A percentile compares a stretch with the other conserved stretches of the same genome.
Evolutionary conservation across 1,140 invertebrate genomes (phyloP).

Genomic region (Calephelis virginiensis): DNA sequence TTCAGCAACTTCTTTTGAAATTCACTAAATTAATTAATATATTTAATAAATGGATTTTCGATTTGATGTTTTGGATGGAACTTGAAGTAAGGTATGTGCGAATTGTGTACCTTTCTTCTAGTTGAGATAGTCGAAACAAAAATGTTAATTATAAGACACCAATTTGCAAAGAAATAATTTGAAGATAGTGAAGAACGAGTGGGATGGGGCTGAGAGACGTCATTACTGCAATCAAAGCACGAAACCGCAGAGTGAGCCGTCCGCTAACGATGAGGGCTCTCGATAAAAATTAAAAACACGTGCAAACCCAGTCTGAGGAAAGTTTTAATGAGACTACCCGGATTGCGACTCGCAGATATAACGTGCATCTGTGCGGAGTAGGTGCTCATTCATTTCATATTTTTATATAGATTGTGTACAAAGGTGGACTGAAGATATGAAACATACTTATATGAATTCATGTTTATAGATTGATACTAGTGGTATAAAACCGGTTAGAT

Average conservation of each 20-base stretch:
- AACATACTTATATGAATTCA: too few species aligned
- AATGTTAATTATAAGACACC: slow-evolving; percentile 59
- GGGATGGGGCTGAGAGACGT: slow-evolving; percentile 58
- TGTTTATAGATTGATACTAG: too few species aligned
- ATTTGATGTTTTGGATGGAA: too few species aligned
- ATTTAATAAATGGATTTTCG: too few species aligned
- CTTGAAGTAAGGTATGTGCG: too few species aligned
- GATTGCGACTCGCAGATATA: slow-evolving; percentile 48
- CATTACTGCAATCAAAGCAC: slow-evolving; percentile 77
- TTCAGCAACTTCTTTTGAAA: too few species aligned
- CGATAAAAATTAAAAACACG: slow-evolving; percentile 79
- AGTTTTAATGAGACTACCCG: slow-evolving; percentile 77
- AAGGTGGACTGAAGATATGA: too few species aligned
- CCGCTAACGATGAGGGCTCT: slow-evolving; percentile 73
- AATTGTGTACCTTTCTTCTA: too few species aligned
- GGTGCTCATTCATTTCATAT: slow-evolving; percentile 24
- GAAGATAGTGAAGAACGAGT: slow-evolving; percentile 64
- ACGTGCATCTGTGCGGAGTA: slow-evolving; percentile 11
- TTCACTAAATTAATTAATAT: too few species aligned
- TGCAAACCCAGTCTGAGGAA: slow-evolving; percentile 75
- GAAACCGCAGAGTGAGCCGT: slow-evolving; percentile 52
- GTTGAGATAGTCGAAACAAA: too few species aligned
- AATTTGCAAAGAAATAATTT: slow-evolving; percentile 68
- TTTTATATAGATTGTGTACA: background rate
- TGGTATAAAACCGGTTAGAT: too few species aligned